Evolutionary conservation across 2,113 vertebrate species (phyloP).

Genomic region (Podilymbus podiceps): DNA sequence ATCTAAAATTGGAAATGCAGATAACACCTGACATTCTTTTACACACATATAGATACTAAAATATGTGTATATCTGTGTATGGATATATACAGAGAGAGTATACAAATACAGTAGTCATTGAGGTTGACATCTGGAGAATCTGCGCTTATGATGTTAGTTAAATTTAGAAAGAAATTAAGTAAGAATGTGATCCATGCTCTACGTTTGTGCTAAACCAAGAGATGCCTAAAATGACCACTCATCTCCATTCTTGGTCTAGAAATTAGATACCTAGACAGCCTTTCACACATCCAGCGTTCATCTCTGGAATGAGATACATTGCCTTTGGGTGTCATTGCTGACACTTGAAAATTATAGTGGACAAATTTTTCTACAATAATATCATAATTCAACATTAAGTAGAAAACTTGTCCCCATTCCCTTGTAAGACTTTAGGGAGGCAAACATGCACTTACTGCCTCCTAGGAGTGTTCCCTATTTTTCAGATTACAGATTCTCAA

Average conservation of each 20-base stretch:
- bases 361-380: background rate
- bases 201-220: background rate
- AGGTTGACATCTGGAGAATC: background rate
- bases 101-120: background rate
- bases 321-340: background rate
- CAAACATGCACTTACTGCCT: background rate
- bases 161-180: background rate
- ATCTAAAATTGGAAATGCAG: background rate
- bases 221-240: background rate
- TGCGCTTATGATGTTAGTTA: background rate
- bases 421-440: background rate
- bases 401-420: background rate
- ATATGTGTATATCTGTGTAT: background rate
- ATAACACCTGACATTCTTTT: background rate
- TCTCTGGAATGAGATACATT: background rate
- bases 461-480: background rate
- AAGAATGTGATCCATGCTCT: background rate
- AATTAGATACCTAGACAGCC: background rate
- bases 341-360: background rate
- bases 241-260: background rate
- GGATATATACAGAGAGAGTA: background rate
- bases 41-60: background rate
- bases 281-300: background rate
- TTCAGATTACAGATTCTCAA: background rate
- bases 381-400: background rate